phyloP scores from a whole-genome alignment of 1,140 invertebrate species.

The Nephila pilipes region DNA sequence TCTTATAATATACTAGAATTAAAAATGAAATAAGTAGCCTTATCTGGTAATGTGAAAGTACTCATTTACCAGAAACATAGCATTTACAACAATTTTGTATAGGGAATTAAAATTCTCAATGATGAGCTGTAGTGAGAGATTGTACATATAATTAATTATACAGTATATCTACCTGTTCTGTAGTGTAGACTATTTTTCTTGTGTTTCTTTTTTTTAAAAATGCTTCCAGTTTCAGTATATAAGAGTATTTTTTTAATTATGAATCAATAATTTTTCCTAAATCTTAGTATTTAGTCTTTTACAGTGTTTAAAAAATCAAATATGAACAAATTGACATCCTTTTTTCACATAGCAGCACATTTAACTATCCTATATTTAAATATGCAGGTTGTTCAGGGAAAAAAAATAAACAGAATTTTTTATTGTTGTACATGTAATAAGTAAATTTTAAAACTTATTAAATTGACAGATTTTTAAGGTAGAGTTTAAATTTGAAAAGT shows the following conservation, averaged over 20 bases:
- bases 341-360: too few species aligned
- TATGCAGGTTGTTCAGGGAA: too few species aligned
- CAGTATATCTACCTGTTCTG: background rate
- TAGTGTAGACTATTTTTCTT: background rate
- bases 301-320: conserved; percentile 4
- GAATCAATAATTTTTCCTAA: background rate
- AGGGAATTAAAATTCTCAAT: background rate
- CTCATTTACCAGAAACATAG: conserved; percentile 9
- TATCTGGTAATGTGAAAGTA: background rate
- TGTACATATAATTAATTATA: background rate
- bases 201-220: background rate
- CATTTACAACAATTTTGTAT: conserved; percentile 19
- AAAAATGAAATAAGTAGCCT: conserved; percentile 16
- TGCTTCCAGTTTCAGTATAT: background rate
- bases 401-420: too few species aligned
- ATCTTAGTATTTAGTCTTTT: background rate
- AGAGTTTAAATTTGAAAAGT: too few species aligned
- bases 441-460: too few species aligned
- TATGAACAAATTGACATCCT: background rate
- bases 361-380: too few species aligned
- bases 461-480: too few species aligned
- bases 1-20: background rate
- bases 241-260: background rate
- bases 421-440: too few species aligned
- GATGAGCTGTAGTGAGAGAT: conserved; percentile 4